Evolutionary conservation across 2,797 vertebrate species (phyloP), one percentile per base, ranked within the genome.

Genomic region (Lepilemur ruficaudatus): DNA sequence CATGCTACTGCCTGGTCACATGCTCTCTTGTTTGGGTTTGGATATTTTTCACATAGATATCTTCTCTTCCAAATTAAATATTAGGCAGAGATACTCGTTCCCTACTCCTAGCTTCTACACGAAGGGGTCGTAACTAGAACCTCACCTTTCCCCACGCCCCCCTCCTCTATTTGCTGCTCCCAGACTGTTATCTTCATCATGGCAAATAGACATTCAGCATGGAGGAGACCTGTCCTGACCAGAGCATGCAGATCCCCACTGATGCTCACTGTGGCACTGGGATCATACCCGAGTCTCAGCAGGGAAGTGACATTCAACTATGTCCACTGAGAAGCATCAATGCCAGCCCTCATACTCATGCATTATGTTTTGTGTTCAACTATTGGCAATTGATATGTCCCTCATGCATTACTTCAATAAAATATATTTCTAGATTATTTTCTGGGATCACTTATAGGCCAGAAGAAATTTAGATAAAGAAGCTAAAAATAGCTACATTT

Each of bases 391-490:
- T 1, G 0, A 32, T n/a, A 38, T 17, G 9, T 12, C 70, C 79
- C 20, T 43, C 32, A 46, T 15, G 23, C 67, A 43, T 89, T 50
- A 63, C 17, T 69, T 93, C 23, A 50, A 2, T 20, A 12, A 12
- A 81, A 72, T 65, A 5, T 12, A 59, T 81, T 88, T 86, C 80
- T 91, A 81, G 28, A 89, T 70, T 93, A 9, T 89, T 93, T 89
- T 50, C 83, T 81, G 52, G 93, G 43, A 50, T 46, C 18, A 10
- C 75, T 75, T 78, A 52, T 2, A 82, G 67, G 52, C 11, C 22
- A 75, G 25, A 94, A 80, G 50, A 93, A 75, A 90, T 50, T 69
- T 92, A 92, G 43, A 30, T 67, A 88, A 78, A 90, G 41, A 65
- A 8, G 38, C 69, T 78, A 52, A 81, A 91, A 85, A 38, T 43